phyloP scores from a whole-genome alignment of 1,140 invertebrate species.

The Meteorus sp. region DNA sequence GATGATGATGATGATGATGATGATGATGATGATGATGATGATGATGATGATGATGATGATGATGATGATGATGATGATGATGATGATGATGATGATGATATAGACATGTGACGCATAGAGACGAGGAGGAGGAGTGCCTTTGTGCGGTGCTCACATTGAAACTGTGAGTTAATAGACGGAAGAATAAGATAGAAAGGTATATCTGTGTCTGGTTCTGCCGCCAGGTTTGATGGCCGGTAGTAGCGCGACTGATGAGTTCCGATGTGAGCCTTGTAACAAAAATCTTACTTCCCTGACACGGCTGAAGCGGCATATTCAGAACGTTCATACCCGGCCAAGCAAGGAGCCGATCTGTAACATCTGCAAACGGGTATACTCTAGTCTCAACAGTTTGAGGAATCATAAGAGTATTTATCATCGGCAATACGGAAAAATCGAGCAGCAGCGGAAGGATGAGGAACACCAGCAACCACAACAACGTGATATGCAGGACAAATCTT shows the following conservation, averaged over 20 bases:
- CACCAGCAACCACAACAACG: slow-evolving; percentile 41
- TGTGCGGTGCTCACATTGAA: slow-evolving; percentile 19
- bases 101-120: slow-evolving; percentile 29
- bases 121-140: slow-evolving; percentile 26
- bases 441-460: slow-evolving; percentile 51
- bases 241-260: slow-evolving; percentile 74
- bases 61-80: slow-evolving; percentile 13
- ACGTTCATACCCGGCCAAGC: slow-evolving; percentile 82
- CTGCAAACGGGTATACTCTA: slow-evolving; percentile 85
- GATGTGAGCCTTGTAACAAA: slow-evolving; percentile 87
- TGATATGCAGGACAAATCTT: slow-evolving; percentile 38
- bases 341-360: slow-evolving; percentile 85
- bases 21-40: too few species aligned
- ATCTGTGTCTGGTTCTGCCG: slow-evolving; percentile 59
- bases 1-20: too few species aligned
- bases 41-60: slow-evolving; percentile 9
- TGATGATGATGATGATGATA: slow-evolving; percentile 28
- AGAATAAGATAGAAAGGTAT: slow-evolving; percentile 48
- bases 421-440: slow-evolving; percentile 55
- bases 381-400: slow-evolving; percentile 82
- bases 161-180: too few species aligned
- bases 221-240: slow-evolving; percentile 59
- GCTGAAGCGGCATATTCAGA: slow-evolving; percentile 83
- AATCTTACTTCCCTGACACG: slow-evolving; percentile 80
- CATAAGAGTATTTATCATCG: slow-evolving; percentile 89